Percentiles rank a stretch among this genome's conserved stretches.
Evolutionary conservation across 2,113 vertebrate species (phyloP).

Genomic region (Prunella himalayana): DNA sequence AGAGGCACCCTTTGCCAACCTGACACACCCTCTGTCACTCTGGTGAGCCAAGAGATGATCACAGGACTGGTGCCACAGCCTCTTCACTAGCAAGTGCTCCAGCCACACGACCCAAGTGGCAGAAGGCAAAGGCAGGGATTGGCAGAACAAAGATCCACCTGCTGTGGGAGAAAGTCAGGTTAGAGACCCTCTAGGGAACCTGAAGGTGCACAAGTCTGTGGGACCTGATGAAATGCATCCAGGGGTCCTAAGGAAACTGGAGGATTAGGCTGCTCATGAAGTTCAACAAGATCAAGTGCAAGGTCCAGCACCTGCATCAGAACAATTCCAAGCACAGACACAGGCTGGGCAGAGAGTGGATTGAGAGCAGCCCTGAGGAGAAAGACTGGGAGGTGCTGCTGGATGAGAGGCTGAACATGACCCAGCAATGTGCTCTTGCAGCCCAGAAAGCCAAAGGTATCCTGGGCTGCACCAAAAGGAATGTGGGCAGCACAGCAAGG

Average conservation of each 20-base stretch:
- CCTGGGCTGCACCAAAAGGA: not conserved
- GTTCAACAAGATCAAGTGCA: not conserved
- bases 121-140: not conserved
- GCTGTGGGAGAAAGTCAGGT: not conserved
- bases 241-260: not conserved
- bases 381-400: not conserved
- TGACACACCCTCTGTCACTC: not conserved
- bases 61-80: not conserved
- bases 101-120: rapidly evolving
- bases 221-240: not conserved
- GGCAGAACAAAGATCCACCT: not conserved
- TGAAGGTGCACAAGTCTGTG: not conserved
- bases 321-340: not conserved
- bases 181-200: not conserved
- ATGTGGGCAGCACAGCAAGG: not conserved
- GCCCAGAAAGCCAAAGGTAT: not conserved
- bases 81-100: not conserved
- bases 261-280: not conserved
- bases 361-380: not conserved
- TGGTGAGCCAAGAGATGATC: not conserved
- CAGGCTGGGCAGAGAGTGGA: not conserved
- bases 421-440: not conserved
- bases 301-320: not conserved
- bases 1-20: not conserved
- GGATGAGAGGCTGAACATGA: not conserved